Evolutionary conservation across 92 coral and sea anemone genomes (phyloP).

Genomic region (Meandrina meandrites): DNA sequence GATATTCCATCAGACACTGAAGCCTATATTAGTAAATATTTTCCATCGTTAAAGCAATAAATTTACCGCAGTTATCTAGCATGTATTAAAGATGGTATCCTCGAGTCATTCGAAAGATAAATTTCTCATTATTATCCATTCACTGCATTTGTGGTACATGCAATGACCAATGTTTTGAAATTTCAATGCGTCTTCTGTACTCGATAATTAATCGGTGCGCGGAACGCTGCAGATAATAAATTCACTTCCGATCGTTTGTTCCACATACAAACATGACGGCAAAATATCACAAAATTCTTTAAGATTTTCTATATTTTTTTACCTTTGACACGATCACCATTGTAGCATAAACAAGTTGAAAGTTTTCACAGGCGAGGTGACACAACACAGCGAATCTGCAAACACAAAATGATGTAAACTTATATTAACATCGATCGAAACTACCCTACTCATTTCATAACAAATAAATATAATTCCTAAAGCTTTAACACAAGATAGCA

Average conservation of each 20-base stretch:
- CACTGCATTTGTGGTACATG: not conserved
- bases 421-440: not conserved
- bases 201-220: slow-evolving; percentile 11
- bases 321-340: slow-evolving; percentile 53
- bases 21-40: slow-evolving; percentile 28
- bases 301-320: not conserved
- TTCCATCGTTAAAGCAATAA: slow-evolving; percentile 12
- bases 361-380: not conserved
- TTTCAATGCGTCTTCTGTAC: not conserved
- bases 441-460: not conserved
- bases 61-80: slow-evolving; percentile 6
- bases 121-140: too few species aligned
- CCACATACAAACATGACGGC: not conserved
- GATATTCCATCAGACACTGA: not conserved
- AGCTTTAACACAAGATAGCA: not conserved
- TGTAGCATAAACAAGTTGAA: not conserved
- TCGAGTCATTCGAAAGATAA: not conserved
- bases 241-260: slow-evolving; percentile 15
- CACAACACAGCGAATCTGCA: slow-evolving; percentile 18
- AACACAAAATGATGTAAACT: not conserved
- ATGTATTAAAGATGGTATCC: not conserved
- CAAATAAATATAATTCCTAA: not conserved
- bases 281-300: not conserved
- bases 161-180: not conserved
- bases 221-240: not conserved